A percentile compares a stretch with the other conserved stretches of the same genome.
Conservation (phyloP, 2,113 vertebrate species). For the Cynoglossus semilaevis region DNA sequence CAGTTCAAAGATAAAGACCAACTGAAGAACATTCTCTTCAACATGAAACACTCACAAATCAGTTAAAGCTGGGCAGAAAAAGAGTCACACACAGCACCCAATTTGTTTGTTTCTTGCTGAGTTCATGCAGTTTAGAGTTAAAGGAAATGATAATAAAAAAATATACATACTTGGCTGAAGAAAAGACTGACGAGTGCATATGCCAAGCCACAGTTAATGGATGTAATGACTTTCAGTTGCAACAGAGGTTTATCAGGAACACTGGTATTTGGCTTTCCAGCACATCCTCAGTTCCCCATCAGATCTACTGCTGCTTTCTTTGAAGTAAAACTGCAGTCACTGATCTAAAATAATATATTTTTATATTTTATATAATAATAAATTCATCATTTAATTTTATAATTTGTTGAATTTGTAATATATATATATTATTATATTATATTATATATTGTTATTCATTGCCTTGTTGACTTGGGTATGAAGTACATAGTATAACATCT, state of each 20-base stretch:
- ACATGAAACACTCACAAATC: constrained; percentile 6
- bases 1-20: constrained; percentile 3
- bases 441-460: too few species aligned
- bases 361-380: too few species aligned
- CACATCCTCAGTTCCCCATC: constrained; percentile 36
- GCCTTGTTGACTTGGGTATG: too few species aligned
- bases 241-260: constrained; percentile 37
- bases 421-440: too few species aligned
- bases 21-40: constrained; percentile 26
- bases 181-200: constrained; percentile 1
- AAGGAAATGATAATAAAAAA: neutral
- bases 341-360: constrained; percentile 10
- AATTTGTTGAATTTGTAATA: too few species aligned
- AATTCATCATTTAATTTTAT: too few species aligned
- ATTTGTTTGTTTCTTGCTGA: constrained; percentile 38
- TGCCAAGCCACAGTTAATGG: constrained; percentile 42
- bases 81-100: neutral
- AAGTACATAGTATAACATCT: too few species aligned
- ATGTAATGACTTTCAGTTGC: constrained; percentile 54
- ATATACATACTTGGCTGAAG: neutral
- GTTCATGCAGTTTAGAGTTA: constrained; percentile 10
- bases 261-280: constrained; percentile 31
- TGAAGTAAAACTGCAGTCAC: constrained; percentile 28
- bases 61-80: constrained; percentile 8
- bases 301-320: constrained; percentile 7